Evolutionary conservation across 2,888 invertebrate genomes (phyloP).

Genomic region (Gonocerus acuteangulatus): DNA sequence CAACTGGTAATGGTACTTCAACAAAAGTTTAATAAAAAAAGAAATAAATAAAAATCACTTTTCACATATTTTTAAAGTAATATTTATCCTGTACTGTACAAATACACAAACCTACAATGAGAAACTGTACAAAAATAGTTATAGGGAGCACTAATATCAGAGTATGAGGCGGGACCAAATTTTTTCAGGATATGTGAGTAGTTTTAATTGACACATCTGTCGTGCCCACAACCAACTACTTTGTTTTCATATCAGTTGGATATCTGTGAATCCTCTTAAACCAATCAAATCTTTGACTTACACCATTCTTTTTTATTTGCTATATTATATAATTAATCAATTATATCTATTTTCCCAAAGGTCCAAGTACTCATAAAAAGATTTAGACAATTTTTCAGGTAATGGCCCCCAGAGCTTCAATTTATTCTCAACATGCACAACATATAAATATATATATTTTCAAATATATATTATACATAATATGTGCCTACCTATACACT

Average conservation of each 20-base stretch:
- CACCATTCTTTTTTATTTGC: too few species aligned
- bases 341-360: too few species aligned
- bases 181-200: constrained; percentile 29
- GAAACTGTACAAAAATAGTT: constrained; percentile 36
- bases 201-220: constrained; percentile 32
- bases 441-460: constrained; percentile 28
- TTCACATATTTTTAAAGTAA: constrained; percentile 7
- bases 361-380: too few species aligned
- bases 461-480: constrained; percentile 26
- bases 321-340: too few species aligned
- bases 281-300: too few species aligned
- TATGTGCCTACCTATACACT: constrained; percentile 26
- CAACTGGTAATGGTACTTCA: constrained; percentile 18
- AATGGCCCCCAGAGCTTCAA: constrained; percentile 23
- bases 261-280: background rate
- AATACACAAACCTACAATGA: constrained; percentile 34
- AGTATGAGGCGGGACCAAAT: background rate
- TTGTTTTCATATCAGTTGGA: background rate
- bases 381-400: background rate
- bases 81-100: constrained; percentile 29
- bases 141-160: constrained; percentile 21
- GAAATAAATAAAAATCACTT: constrained; percentile 24
- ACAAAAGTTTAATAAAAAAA: constrained; percentile 19
- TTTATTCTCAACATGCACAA: constrained; percentile 30
- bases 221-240: constrained; percentile 30